phyloP scores from a whole-genome alignment of 2,797 vertebrate species.

The Notoglanidium macrostoma region DNA sequence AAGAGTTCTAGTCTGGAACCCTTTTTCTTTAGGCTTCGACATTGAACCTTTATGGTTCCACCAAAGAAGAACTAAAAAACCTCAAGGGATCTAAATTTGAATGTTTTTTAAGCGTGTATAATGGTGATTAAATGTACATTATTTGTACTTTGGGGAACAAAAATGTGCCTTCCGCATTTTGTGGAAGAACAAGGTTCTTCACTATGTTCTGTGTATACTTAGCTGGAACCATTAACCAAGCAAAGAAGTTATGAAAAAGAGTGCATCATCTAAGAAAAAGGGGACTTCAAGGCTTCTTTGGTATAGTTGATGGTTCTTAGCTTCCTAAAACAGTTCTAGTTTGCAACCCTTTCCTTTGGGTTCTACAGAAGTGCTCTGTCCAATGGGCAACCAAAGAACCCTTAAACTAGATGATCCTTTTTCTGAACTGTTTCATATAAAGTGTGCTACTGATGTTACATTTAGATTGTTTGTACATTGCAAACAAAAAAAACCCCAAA shows the following conservation, averaged over 20 bases:
- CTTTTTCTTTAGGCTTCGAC: not conserved
- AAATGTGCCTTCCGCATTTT: not conserved
- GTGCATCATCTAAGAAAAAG: not conserved
- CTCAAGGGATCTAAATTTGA: not conserved
- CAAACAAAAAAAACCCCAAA: no score
- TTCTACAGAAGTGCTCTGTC: not conserved
- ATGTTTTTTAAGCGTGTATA: not conserved
- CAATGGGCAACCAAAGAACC: not conserved
- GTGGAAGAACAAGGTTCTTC: not conserved
- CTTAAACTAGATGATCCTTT: not conserved
- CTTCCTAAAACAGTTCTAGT: not conserved
- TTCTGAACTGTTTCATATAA: not conserved
- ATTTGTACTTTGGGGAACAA: not conserved
- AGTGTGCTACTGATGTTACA: not conserved
- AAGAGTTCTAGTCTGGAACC: not conserved
- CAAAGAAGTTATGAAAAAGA: not conserved
- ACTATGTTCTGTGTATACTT: not conserved
- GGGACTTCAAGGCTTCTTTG: not conserved
- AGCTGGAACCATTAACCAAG: not conserved
- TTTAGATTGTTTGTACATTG: not conserved
- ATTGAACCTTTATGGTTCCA: not conserved
- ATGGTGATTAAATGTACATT: not conserved
- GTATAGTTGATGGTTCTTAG: not conserved
- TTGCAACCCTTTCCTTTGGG: not conserved
- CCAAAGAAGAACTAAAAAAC: not conserved